Base-by-base conservation (phyloP, 2,888 invertebrate genomes). In the Laothoe populi region DNA sequence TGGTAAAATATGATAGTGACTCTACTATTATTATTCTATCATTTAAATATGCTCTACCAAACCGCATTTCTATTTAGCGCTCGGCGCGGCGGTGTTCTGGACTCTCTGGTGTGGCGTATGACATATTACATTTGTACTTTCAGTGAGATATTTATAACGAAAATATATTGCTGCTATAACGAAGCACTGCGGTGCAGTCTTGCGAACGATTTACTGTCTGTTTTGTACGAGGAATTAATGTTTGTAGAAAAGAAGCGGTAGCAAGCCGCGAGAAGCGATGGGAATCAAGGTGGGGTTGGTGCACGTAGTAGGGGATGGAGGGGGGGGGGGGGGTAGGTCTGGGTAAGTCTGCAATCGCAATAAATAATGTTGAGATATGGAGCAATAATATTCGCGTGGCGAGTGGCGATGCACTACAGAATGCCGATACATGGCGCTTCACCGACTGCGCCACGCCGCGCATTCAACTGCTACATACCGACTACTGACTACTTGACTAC, bases 321-420 rank as follows among this genome's bases (percentile, higher is more conserved):
- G 1, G 23, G 35, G 24, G 11, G 46, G 60, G 26, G 26, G 26
- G 5, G 26, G 26, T 26, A 26, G 26, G 26, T n/a, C 31, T 59
- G 53, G 35, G 11, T 19, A n/a, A 42, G 57, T 57, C 16, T 48
- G 45, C 63, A 46, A 61, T 64, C 69, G 74, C 69, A 73, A 74
- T 75, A 71, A 74, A 70, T 26, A n/a, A n/a, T n/a, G 63, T 65
- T 72, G 76, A 74, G 68, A 70, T 70, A 70, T 72, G 68, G 67
- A 69, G 64, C 74, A 72, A 74, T 72, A 70, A 69, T 65, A 61
- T 61, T 63, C 2, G 26, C 4, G 5, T 5, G 26, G 26, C 26
- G 26, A 4, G 26, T 26, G 26, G 26, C 26, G 26, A 26, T 26
- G 61, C 57, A 45, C 59, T 57, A 53, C 59, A n/a, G n/a, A n/a